Evolutionary conservation across 2,797 vertebrate species (phyloP).

Genomic region (Tapirus indicus): DNA sequence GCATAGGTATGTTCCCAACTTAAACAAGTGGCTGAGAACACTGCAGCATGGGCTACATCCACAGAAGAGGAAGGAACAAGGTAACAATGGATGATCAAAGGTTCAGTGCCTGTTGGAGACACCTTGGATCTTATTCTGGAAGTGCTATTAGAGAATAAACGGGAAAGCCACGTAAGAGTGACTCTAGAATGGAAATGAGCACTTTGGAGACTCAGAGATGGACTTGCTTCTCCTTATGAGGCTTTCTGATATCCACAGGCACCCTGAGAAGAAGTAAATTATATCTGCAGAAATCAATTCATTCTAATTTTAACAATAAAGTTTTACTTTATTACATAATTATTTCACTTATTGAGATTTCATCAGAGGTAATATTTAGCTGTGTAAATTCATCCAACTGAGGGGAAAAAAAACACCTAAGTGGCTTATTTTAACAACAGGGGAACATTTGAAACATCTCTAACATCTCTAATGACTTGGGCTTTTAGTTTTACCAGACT

Average conservation of each 20-base stretch:
- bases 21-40: not conserved
- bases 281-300: not conserved
- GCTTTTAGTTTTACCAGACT: not conserved
- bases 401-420: not conserved
- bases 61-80: not conserved
- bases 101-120: not conserved
- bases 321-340: not conserved
- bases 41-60: fast-evolving
- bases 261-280: not conserved
- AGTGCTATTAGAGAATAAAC: not conserved
- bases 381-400: not conserved
- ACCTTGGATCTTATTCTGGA: not conserved
- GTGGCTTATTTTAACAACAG: not conserved
- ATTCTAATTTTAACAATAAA: not conserved
- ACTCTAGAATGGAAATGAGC: not conserved
- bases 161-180: not conserved
- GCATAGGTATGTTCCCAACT: not conserved
- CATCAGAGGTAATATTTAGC: not conserved
- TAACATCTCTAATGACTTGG: not conserved
- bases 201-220: not conserved
- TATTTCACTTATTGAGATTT: not conserved
- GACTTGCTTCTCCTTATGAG: not conserved
- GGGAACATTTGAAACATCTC: not conserved
- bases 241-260: not conserved
- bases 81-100: not conserved